phyloP scores from a whole-genome alignment of 2,797 vertebrate genomes.

The Eulemur rubriventer region DNA sequence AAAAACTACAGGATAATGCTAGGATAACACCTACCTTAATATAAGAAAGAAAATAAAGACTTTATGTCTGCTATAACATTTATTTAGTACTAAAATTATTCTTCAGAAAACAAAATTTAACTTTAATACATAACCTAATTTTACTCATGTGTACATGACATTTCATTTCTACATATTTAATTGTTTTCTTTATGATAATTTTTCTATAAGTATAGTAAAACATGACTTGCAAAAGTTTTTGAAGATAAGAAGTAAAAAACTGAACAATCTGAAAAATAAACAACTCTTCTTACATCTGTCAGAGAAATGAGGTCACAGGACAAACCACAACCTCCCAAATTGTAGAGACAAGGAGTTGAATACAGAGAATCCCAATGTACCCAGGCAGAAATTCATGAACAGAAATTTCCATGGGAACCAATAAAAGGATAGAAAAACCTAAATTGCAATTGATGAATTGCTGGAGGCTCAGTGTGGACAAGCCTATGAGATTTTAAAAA shows the following conservation, averaged over 20 bases:
- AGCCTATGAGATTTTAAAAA: neutral
- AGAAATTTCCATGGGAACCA: neutral
- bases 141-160: neutral
- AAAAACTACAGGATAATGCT: neutral
- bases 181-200: neutral
- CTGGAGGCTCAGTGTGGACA: too few species aligned
- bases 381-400: neutral
- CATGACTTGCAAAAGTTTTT: neutral
- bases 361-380: neutral
- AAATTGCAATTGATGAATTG: neutral
- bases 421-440: neutral
- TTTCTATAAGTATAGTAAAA: neutral
- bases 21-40: neutral
- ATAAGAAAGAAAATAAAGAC: neutral
- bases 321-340: neutral
- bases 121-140: neutral
- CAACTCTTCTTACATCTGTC: neutral
- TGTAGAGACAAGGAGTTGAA: neutral
- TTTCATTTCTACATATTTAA: neutral
- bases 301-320: neutral
- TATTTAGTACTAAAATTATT: neutral
- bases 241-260: neutral
- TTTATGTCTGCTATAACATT: neutral
- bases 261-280: neutral
- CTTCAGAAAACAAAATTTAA: neutral